These are phyloP conservation scores for Stylophora pistillata DNA, from an alignment of 64 coral and sea anemone genomes.

Conservation along the genomic window DNA sequence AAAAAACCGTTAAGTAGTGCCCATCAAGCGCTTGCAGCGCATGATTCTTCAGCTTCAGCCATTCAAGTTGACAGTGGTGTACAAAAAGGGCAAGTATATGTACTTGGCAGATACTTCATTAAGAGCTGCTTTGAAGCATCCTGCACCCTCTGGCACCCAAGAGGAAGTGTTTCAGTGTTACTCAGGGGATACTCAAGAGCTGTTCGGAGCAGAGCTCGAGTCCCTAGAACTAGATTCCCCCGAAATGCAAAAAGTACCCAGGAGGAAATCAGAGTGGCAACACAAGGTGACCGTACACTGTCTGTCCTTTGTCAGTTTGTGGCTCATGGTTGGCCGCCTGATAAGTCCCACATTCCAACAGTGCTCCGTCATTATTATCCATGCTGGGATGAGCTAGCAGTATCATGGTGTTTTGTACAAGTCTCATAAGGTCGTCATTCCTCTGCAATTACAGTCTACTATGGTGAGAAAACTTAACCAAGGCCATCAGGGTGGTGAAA, in stretches of 20 bases:
- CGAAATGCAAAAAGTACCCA: not conserved
- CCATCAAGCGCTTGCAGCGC: constrained; percentile 5
- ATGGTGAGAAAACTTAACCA: too few relatives aligned
- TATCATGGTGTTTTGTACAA: constrained; percentile 26
- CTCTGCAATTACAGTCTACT: not conserved
- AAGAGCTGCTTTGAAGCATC: not conserved
- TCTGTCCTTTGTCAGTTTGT: constrained; percentile 49
- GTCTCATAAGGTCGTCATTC: constrained; percentile 14
- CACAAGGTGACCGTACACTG: too few relatives aligned
- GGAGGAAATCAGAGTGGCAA: too few relatives aligned
- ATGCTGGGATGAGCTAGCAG: constrained; percentile 25
- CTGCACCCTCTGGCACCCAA: not conserved
- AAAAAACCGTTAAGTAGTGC: too few relatives aligned
- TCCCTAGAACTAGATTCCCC: too few relatives aligned
- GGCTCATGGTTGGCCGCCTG: constrained; percentile 19
- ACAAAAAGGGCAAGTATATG: constrained; percentile 6
- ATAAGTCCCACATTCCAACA: constrained; percentile 52
- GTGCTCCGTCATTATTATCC: constrained; percentile 43
- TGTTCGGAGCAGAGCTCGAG: too few relatives aligned
- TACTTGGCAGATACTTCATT: not conserved
- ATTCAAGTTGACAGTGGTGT: constrained; percentile 9
- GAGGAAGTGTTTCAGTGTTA: too few relatives aligned
- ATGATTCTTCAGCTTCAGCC: not conserved
- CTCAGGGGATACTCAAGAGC: not conserved
- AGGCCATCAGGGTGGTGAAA: not conserved